Percentiles rank a stretch among this genome's conserved stretches.
These are phyloP conservation scores for Cistogaster globosa DNA, from an alignment of 2,888 invertebrate genomes.

Conservation along the genomic window DNA sequence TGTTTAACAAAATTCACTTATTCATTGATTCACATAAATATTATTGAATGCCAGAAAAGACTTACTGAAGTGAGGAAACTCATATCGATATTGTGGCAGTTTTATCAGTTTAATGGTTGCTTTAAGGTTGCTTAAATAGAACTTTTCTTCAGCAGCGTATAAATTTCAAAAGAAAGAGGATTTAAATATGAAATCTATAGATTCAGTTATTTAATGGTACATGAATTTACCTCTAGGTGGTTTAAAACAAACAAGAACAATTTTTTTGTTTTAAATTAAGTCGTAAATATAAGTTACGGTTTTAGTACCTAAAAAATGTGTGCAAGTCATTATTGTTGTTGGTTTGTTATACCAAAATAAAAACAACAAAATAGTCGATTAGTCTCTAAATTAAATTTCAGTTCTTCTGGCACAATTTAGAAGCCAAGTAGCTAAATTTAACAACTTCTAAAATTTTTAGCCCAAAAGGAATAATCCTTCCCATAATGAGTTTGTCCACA, in stretches of 20 bases:
- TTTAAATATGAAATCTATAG: constrained; percentile 23
- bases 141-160: background rate
- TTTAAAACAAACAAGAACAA: constrained; percentile 19
- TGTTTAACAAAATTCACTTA: constrained; percentile 13
- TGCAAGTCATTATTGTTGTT: background rate
- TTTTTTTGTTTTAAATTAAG: constrained; percentile 56
- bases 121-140: constrained; percentile 32
- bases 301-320: background rate
- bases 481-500: no score
- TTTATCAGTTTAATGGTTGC: constrained; percentile 67
- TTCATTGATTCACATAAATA: constrained; percentile 21
- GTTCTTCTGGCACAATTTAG: no score
- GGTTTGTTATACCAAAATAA: background rate
- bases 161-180: background rate
- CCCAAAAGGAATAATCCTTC: no score
- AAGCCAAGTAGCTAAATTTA: no score
- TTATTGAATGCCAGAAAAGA: constrained; percentile 38
- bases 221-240: constrained; percentile 17
- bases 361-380: no score
- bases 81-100: constrained; percentile 63
- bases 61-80: constrained; percentile 54
- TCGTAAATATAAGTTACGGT: constrained; percentile 22
- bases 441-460: no score
- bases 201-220: constrained; percentile 25
- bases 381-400: no score